Base-by-base conservation (phyloP, 2,797 vertebrate genomes). In the Scomberomorus guttatus region DNA sequence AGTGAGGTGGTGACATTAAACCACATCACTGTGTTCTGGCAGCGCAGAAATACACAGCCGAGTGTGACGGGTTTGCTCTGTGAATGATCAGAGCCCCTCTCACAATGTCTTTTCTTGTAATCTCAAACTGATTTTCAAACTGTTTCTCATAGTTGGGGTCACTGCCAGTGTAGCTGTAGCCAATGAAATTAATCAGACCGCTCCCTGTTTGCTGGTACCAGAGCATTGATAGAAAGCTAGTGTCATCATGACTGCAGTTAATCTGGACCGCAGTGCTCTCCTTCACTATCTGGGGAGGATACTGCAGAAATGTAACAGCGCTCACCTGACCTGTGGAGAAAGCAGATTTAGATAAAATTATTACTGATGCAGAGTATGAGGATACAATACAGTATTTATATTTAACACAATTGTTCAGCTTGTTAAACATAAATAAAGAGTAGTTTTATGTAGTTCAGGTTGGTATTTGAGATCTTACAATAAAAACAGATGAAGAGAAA, bases 161-260 rank as follows among this genome's bases (percentile, higher is more conserved):
- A n/a, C n/a, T n/a, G n/a, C n/a, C n/a, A n/a, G n/a, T n/a, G n/a
- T n/a, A n/a, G n/a, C n/a, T n/a, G n/a, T n/a, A n/a, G n/a, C n/a
- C n/a, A n/a, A n/a, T n/a, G n/a, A n/a, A n/a, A n/a, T n/a, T n/a
- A n/a, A n/a, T n/a, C n/a, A 1, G 6, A 10, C n/a, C 52, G 25
- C 46, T 56, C 17, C 0, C 2, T 34, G 0, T 25, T 17, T 82
- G 83, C 55, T 91, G 91, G 74, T 95, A 94, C 92, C 92, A 94
- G 18, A 90, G 5, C 80, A 94, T 92, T 0, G 52, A 0, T 3
- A n/a, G 0, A 9, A 75, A 91, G 37, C 0, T 0, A 1, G 0
- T 0, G 2, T 89, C 81, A 0, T 72, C 8, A 72, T 94, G 92
- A 6, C 24, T 76, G 69, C 93, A 94, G 9, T 48, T 25, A 20